phyloP scores from a whole-genome alignment of 2,888 invertebrate species.

The Drosophila buzzatii region DNA sequence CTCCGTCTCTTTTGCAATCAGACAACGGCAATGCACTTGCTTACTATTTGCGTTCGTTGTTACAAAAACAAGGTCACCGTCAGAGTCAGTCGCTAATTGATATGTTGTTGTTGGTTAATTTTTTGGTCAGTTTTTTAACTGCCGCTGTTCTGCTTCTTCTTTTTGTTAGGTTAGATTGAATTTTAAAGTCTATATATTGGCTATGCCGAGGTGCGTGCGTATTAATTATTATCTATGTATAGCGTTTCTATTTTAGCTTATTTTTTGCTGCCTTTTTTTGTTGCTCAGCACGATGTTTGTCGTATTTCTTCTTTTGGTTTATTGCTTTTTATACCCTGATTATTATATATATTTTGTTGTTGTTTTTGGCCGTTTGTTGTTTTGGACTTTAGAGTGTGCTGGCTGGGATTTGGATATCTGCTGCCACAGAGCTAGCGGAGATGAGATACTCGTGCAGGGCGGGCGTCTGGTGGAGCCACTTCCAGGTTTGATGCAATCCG shows the following conservation, averaged over 20 bases:
- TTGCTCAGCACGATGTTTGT: slow-evolving; percentile 23
- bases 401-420: slow-evolving; percentile 85
- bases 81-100: slow-evolving; percentile 44
- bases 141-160: slow-evolving; percentile 18
- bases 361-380: slow-evolving; percentile 44
- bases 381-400: slow-evolving; percentile 75
- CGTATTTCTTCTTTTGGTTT: slow-evolving; percentile 57
- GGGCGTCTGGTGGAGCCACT: slow-evolving; percentile 97
- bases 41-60: slow-evolving; percentile 36
- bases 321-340: slow-evolving; percentile 58
- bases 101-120: slow-evolving; percentile 18
- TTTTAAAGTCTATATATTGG: slow-evolving; percentile 27
- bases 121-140: slow-evolving; percentile 39
- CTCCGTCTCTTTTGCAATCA: slow-evolving; percentile 10
- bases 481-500: slow-evolving; percentile 96
- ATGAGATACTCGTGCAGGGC: slow-evolving; percentile 95
- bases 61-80: slow-evolving; percentile 64
- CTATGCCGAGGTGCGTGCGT: slow-evolving; percentile 23
- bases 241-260: slow-evolving; percentile 44
- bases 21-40: slow-evolving; percentile 58
- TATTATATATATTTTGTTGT: background rate
- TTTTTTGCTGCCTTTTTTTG: slow-evolving; percentile 15
- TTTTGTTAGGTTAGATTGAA: slow-evolving; percentile 65
- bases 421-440: slow-evolving; percentile 91
- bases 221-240: slow-evolving; percentile 47